Evolutionary conservation across 2,888 invertebrate species (phyloP), one percentile per base, ranked within the genome.

Genomic region (Chalcosyrphus nemorum): DNA sequence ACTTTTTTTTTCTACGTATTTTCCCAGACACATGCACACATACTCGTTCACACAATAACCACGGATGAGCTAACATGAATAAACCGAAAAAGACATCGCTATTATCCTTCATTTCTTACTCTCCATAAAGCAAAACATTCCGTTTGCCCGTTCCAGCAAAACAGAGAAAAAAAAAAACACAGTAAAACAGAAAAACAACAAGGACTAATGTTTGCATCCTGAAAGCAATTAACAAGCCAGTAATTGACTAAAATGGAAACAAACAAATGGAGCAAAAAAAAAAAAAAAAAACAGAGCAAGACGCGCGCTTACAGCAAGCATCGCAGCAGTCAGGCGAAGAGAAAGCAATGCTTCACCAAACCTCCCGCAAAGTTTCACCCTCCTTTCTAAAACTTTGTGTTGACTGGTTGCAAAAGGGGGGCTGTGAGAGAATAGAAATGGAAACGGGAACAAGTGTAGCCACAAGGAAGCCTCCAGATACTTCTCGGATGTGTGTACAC

Each of bases 241-340:
- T 88, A 89, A 89, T 89, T 89, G 90, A 90, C 89, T 89, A 88
- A 90, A 90, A 89, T 89, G 87, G 88, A 88, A 87, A 88, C 89
- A 88, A 88, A 88, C 88, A 89, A 88, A 80, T 57, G 80, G 70
- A 68, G 63, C 63, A 59, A 75, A 74, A 45, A 74, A 61, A 43
- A 63, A 56, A 19, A 54, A 80, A 74, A 54, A 74, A 61, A 43
- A 63, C 47, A 27, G 52, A 75, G 61, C 29, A 68, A 77, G 57
- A 61, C 61, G 77, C 47, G 56, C 72, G 61, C 72, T 82, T 50
- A 82, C 77, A 68, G 59, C 66, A 35, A 61, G 43, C 38, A 45
- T 38, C 50, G 35, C 24, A 27, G 6, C 24, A 76, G 32, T 15
- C 61, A 54, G 52, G 41, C 50, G 17, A 56, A 32, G 24, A 32